Evolutionary conservation across 2,888 invertebrate genomes (phyloP), one percentile per base, ranked within the genome.

Genomic region (Diadegma fenestrale): DNA sequence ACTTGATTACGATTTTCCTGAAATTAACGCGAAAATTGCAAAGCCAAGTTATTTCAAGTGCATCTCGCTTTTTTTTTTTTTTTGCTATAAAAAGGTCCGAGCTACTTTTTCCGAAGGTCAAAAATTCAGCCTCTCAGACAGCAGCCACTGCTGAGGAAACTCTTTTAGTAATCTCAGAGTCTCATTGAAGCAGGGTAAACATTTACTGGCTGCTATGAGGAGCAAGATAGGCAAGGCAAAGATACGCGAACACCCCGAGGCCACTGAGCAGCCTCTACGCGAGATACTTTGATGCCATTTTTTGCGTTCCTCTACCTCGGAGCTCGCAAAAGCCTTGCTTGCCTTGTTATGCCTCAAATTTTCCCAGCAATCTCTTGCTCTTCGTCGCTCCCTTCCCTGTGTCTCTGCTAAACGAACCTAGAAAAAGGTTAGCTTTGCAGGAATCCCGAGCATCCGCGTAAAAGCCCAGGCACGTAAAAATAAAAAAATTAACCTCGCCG

Each of bases 231-330:
- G 51, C 17, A 19, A 75, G 84, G 86, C 66, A 87, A 72, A 86
- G 87, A 86, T 88, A 86, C 85, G 89, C 89, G 90, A 91, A 91
- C 89, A 90, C 84, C 88, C 89, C 69, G 82, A 54, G 84, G 88
- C 87, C 76, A 63, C 82, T 87, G 79, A 84, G 81, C 79, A 76
- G 43, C 12, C 80, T 63, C 80, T 80, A 84, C 63, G 71, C 41
- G 85, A n/a, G n/a, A 73, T 61, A 37, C 87, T 85, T 89, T 86
- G 87, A 90, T 83, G 87, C 86, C 88, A 87, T 87, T 89, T 88
- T 86, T 86, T 83, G 45, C 54, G 73, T 78, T 41, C 19, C 69
- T 69, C 33, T 26, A 37, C 61, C 69, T 63, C 41, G 66, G 43
- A 33, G 43, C 82, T 58, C 14, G 58, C 26, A 19, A 73, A 61